A percentile compares a stretch with the other conserved stretches of the same genome.
Evolutionary conservation across 2,888 invertebrate genomes (phyloP).

Genomic region (Malachius bipustulatus): DNA sequence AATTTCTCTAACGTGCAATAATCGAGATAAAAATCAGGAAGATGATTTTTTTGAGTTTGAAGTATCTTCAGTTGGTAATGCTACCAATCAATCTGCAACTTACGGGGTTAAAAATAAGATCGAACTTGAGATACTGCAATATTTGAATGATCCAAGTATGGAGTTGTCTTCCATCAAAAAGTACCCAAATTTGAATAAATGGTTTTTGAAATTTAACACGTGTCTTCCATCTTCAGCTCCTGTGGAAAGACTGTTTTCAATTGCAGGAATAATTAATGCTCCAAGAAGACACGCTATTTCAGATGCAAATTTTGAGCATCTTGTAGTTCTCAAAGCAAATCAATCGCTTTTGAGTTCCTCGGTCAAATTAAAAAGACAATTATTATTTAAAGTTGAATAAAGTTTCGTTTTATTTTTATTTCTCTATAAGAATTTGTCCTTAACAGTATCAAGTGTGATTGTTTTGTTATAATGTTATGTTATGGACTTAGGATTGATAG

Average conservation of each 20-base stretch:
- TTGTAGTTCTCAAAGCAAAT: slow-evolving; percentile 13
- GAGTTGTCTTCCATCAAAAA: slow-evolving; percentile 10
- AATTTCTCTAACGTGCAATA: too few species aligned
- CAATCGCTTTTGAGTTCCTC: too few species aligned
- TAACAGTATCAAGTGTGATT: too few species aligned
- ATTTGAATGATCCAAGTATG: slow-evolving; percentile 9
- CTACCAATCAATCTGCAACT: too few species aligned
- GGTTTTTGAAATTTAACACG: slow-evolving; percentile 12
- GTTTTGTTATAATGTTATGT: too few species aligned
- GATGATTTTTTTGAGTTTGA: too few species aligned
- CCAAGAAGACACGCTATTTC: slow-evolving; percentile 15
- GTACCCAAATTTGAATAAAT: slow-evolving; percentile 9
- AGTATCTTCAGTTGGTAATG: too few species aligned
- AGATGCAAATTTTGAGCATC: slow-evolving; percentile 13
- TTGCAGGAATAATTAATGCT: slow-evolving; percentile 11
- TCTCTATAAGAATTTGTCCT: too few species aligned
- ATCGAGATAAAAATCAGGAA: too few species aligned
- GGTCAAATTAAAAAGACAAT: too few species aligned
- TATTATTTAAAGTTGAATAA: too few species aligned
- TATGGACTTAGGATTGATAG: too few species aligned
- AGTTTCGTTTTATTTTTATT: slow-evolving; percentile 11
- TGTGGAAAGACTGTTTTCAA: slow-evolving; percentile 13
- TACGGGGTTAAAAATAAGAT: slow-evolving; percentile 6
- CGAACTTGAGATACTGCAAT: slow-evolving; percentile 11
- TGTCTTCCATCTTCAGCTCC: slow-evolving; percentile 12